These are phyloP conservation scores for Bungarus multicinctus DNA, from an alignment of 2,113 vertebrate genomes.

Conservation along the genomic window DNA sequence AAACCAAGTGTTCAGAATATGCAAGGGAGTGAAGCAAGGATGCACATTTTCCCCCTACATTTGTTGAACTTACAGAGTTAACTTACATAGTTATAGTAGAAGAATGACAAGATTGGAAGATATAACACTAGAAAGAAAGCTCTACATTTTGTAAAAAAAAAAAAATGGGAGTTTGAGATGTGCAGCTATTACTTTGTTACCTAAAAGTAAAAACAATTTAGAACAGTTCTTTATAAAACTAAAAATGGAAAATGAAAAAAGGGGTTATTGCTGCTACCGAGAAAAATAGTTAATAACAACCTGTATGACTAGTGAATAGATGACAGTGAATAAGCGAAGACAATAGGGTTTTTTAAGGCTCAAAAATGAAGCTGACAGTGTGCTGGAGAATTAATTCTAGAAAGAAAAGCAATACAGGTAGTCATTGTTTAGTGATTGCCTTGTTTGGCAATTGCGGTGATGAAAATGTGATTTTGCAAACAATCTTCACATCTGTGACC, in stretches of 20 bases:
- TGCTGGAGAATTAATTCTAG: neutral
- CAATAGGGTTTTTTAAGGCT: neutral
- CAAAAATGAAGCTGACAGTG: neutral
- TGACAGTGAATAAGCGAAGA: neutral
- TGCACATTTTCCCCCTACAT: neutral
- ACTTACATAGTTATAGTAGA: neutral
- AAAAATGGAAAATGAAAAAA: neutral
- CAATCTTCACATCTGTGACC: neutral
- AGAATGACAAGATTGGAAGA: neutral
- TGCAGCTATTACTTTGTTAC: neutral
- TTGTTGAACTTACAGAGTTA: neutral
- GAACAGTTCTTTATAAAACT: neutral
- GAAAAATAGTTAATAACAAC: neutral
- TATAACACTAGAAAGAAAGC: neutral
- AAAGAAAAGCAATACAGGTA: neutral
- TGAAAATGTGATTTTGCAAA: neutral
- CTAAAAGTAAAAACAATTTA: neutral
- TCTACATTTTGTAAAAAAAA: neutral
- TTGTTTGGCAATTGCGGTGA: neutral
- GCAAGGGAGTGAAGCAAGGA: neutral
- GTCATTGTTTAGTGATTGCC: neutral
- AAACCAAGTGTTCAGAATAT: neutral
- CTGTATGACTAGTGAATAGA: neutral
- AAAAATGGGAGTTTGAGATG: neutral
- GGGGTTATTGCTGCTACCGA: neutral